These are phyloP conservation scores for Drosophila sechellia DNA, from an alignment of 1,140 invertebrate genomes.

Conservation along the genomic window DNA sequence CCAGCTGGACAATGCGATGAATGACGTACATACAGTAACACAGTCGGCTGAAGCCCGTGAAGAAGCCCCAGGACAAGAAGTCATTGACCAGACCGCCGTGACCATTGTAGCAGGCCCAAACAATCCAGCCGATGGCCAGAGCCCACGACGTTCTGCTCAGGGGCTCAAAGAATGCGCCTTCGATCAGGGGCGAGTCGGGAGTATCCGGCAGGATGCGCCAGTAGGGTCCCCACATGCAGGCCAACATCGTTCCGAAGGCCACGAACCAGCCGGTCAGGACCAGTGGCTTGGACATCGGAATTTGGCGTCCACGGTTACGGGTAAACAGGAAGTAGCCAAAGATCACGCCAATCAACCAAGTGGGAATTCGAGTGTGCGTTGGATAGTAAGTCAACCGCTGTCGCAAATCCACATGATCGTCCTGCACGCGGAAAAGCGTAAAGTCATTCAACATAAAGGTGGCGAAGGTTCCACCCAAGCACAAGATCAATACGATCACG, in stretches of 20 bases:
- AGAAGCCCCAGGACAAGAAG: conserved; percentile 88
- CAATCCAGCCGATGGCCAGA: conserved; percentile 88
- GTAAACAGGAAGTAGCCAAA: conserved; percentile 85
- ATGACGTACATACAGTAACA: conserved; percentile 90
- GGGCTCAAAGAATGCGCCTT: conserved; percentile 88
- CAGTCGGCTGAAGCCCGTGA: conserved; percentile 88
- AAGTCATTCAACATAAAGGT: conserved; percentile 88
- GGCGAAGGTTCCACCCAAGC: conserved; percentile 87
- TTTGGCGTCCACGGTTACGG: conserved; percentile 75
- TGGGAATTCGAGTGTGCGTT: conserved; percentile 85
- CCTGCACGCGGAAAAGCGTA: conserved; percentile 76
- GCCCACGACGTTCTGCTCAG: conserved; percentile 89
- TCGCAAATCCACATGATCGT: conserved; percentile 81
- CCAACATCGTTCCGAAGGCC: conserved; percentile 85
- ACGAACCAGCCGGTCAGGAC: conserved; percentile 72
- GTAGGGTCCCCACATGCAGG: conserved; percentile 85
- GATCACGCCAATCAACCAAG: conserved; percentile 87
- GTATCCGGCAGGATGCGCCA: conserved; percentile 87
- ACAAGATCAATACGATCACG: conserved; percentile 85
- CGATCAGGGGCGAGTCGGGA: conserved; percentile 87
- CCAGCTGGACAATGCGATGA: conserved; percentile 85
- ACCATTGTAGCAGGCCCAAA: conserved; percentile 89
- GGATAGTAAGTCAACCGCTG: conserved; percentile 79
- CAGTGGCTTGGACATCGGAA: conserved; percentile 64
- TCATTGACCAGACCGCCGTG: conserved; percentile 88